Conservation (phyloP, 2,797 vertebrate genomes). For the Aplochiton taeniatus region DNA sequence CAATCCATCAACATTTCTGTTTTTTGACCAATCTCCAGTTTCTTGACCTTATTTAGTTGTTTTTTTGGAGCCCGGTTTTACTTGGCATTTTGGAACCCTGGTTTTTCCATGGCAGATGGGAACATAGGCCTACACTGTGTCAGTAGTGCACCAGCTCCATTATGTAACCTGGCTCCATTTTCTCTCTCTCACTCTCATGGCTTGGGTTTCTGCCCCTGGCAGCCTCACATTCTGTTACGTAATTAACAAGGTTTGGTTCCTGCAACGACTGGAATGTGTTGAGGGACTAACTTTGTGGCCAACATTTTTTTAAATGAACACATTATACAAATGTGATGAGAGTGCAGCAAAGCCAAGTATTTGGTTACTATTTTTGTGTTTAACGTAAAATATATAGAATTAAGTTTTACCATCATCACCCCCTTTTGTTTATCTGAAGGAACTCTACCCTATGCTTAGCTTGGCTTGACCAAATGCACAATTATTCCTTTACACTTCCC, state of each 20-base stretch:
- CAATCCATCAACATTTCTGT: constrained; percentile 21
- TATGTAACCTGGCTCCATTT: constrained; percentile 55
- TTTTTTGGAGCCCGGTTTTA: constrained; percentile 24
- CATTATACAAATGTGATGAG: background rate
- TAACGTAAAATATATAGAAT: too few relatives aligned
- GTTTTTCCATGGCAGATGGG: constrained; percentile 61
- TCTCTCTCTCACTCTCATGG: constrained; percentile 30
- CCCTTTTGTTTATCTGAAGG: too few relatives aligned
- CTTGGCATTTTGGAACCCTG: constrained; percentile 19
- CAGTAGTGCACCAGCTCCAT: constrained; percentile 54
- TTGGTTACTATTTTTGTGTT: too few relatives aligned
- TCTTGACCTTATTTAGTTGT: constrained; percentile 30
- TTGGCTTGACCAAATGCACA: too few relatives aligned
- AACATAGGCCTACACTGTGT: constrained; percentile 56
- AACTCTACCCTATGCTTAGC: too few relatives aligned
- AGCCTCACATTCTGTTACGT: constrained; percentile 49
- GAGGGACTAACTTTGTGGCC: constrained; percentile 13
- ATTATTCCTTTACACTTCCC: background rate
- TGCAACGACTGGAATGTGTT: constrained; percentile 34
- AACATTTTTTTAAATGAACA: constrained; percentile 4
- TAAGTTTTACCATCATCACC: too few relatives aligned
- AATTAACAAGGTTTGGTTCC: constrained; percentile 53
- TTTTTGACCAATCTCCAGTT: constrained; percentile 39
- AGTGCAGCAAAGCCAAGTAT: background rate
- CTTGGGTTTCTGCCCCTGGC: constrained; percentile 49